These are phyloP conservation scores for Axea sp. DNA, from an alignment of 2,888 invertebrate genomes.

Conservation along the genomic window DNA sequence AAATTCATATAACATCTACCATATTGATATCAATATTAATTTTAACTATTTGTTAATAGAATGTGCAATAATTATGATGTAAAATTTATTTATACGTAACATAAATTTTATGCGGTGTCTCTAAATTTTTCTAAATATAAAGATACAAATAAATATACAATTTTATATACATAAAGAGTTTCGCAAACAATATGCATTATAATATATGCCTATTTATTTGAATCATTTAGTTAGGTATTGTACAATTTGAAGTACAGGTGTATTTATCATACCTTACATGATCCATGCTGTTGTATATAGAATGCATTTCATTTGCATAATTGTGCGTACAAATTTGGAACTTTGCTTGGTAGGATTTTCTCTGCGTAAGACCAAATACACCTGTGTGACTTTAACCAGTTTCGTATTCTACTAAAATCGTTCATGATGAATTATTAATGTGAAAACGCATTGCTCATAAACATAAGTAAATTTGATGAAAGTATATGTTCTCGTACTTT, in stretches of 20 bases:
- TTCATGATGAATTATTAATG: slow-evolving; percentile 59
- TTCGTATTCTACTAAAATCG: slow-evolving; percentile 56
- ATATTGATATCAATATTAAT: too few species aligned
- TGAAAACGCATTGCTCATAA: slow-evolving; percentile 50
- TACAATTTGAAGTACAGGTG: slow-evolving; percentile 48
- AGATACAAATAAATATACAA: too few species aligned
- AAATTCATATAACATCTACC: too few species aligned
- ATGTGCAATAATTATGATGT: too few species aligned
- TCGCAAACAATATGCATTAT: slow-evolving; percentile 37
- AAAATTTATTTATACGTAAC: too few species aligned
- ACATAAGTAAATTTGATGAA: slow-evolving; percentile 44
- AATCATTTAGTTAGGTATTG: slow-evolving; percentile 42
- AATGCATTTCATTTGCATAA: slow-evolving; percentile 61
- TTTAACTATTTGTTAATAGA: too few species aligned
- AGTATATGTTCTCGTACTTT: slow-evolving; percentile 33
- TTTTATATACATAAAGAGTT: slow-evolving; percentile 28
- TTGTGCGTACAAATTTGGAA: slow-evolving; percentile 60
- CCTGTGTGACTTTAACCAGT: slow-evolving; percentile 53
- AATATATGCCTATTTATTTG: slow-evolving; percentile 49
- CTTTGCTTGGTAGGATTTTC: slow-evolving; percentile 60
- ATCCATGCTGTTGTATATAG: slow-evolving; percentile 58
- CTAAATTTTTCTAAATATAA: too few species aligned
- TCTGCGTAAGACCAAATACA: slow-evolving; percentile 32
- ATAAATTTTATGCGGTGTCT: too few species aligned
- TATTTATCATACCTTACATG: slow-evolving; percentile 50